These are phyloP conservation scores for Erpetoichthys calabaricus DNA, from an alignment of 2,797 vertebrate genomes.

Conservation along the genomic window DNA sequence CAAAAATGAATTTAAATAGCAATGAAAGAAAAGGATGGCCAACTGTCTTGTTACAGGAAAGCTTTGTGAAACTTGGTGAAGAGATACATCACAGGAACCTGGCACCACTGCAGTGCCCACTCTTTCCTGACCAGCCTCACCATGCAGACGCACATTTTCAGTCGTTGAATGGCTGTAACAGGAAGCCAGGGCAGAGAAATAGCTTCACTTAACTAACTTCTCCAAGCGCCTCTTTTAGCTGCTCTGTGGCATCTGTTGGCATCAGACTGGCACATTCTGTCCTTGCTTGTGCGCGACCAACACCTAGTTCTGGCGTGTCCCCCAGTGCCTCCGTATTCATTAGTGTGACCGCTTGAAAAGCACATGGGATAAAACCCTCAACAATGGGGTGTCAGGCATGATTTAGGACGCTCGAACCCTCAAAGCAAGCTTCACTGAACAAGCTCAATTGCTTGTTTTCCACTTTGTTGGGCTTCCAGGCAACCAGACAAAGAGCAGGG, in stretches of 20 bases:
- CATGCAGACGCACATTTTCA: too few species aligned
- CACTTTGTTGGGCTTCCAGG: slow-evolving; percentile 42
- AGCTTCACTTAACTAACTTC: too few species aligned
- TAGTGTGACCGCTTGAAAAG: slow-evolving; percentile 23
- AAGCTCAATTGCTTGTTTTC: slow-evolving; percentile 53
- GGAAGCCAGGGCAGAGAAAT: too few species aligned
- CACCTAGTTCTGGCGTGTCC: slow-evolving; percentile 5
- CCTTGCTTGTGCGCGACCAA: slow-evolving; percentile 6
- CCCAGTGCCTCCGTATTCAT: slow-evolving; percentile 21
- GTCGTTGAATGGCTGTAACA: too few species aligned
- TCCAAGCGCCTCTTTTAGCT: neutral
- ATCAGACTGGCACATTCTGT: slow-evolving; percentile 1
- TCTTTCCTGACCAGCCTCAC: too few species aligned
- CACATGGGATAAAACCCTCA: slow-evolving; percentile 27
- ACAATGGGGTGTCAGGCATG: slow-evolving; percentile 54
- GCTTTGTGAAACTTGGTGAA: too few species aligned
- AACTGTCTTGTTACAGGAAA: too few species aligned
- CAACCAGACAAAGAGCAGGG: slow-evolving; percentile 37
- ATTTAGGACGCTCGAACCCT: slow-evolving; percentile 41
- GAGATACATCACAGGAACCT: too few species aligned
- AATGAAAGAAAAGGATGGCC: too few species aligned
- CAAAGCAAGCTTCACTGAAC: slow-evolving; percentile 52
- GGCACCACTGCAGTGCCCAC: too few species aligned
- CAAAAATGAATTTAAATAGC: too few species aligned
- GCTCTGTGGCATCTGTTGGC: slow-evolving; percentile 3